Percentiles rank a stretch among this genome's conserved stretches.
Conservation (phyloP, 2,888 invertebrate species). For the Physocephala rufipes region DNA sequence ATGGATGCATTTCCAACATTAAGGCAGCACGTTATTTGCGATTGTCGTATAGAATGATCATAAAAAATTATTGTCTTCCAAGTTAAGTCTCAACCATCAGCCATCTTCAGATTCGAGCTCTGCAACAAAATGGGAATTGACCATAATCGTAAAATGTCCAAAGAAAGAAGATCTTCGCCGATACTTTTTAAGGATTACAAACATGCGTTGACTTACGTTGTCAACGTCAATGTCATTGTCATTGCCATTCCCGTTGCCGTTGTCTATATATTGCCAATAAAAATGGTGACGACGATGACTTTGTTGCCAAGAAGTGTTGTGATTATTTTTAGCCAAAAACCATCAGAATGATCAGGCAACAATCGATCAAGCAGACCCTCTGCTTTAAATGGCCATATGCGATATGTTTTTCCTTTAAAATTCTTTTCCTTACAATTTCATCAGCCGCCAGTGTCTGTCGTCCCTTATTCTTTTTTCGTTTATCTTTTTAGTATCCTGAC, state of each 20-base stretch:
- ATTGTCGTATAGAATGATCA: constrained; percentile 1
- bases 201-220: not conserved
- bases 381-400: not conserved
- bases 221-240: not conserved
- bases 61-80: constrained; percentile 27
- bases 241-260: not conserved
- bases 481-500: constrained; percentile 49
- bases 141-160: constrained; percentile 13
- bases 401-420: not conserved
- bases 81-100: constrained; percentile 8
- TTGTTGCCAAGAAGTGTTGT: not conserved
- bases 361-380: constrained; percentile 4
- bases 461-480: not conserved
- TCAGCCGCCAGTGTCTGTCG: not conserved
- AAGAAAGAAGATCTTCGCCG: constrained; percentile 5
- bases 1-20: not conserved
- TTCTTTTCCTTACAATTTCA: not conserved
- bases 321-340: constrained; percentile 21
- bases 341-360: not conserved
- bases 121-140: not conserved
- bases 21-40: not conserved
- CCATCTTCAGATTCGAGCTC: constrained; percentile 7
- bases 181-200: not conserved
- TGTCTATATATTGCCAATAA: not conserved
- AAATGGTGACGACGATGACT: no score